phyloP scores from a whole-genome alignment of 1,140 invertebrate species.

The Euura saliciscinereae region DNA sequence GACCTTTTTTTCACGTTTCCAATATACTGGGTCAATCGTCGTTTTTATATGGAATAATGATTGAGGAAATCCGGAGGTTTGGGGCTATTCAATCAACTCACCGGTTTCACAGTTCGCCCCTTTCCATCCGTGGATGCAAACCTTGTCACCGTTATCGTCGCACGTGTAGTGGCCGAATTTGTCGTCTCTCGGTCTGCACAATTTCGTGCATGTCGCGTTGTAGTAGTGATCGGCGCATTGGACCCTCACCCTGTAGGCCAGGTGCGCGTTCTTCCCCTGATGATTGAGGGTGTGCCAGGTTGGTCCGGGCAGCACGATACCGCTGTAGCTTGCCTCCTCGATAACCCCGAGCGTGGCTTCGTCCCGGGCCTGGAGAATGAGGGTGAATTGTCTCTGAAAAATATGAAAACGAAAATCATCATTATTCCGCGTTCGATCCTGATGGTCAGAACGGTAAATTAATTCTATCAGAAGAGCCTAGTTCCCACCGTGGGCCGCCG shows the following conservation, averaged over 20 bases:
- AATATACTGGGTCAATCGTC: no score
- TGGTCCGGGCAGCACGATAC: slow-evolving; percentile 84
- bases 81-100: slow-evolving; percentile 53
- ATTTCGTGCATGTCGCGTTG: slow-evolving; percentile 92
- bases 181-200: slow-evolving; percentile 90
- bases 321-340: slow-evolving; percentile 87
- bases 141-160: slow-evolving; percentile 85
- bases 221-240: slow-evolving; percentile 92
- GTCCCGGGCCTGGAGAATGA: slow-evolving; percentile 89
- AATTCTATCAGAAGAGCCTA: no score
- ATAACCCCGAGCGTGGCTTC: slow-evolving; percentile 77
- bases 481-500: no score
- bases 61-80: no score
- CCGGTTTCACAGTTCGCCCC: slow-evolving; percentile 91
- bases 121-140: slow-evolving; percentile 91
- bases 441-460: not conserved
- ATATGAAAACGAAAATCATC: slow-evolving; percentile 19
- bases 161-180: slow-evolving; percentile 94
- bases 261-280: slow-evolving; percentile 72
- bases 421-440: not conserved
- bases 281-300: slow-evolving; percentile 91
- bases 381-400: slow-evolving; percentile 86
- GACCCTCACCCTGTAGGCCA: slow-evolving; percentile 89
- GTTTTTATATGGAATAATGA: no score
- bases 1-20: no score